phyloP scores from a whole-genome alignment of 1,140 invertebrate species.

The Lordiphosa mommai region DNA sequence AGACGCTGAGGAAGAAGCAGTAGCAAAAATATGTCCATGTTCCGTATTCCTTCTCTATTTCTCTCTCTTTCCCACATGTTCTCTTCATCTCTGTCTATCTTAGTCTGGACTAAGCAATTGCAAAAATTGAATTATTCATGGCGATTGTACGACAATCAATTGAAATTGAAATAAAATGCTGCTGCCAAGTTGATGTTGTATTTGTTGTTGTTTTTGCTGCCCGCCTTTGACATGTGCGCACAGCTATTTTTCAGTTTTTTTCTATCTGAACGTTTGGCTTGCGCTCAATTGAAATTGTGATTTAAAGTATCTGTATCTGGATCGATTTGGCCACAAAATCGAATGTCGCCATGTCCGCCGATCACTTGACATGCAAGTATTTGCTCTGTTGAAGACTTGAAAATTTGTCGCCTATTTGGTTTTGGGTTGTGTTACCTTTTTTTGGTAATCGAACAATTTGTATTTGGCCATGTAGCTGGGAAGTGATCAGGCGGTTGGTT shows the following conservation, averaged over 20 bases:
- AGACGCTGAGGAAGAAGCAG: slow-evolving; percentile 17
- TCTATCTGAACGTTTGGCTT: slow-evolving; percentile 28
- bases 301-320: slow-evolving; percentile 75
- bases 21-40: slow-evolving; percentile 49
- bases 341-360: slow-evolving; percentile 58
- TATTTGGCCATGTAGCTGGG: slow-evolving; percentile 55
- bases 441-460: slow-evolving; percentile 58
- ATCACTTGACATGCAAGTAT: slow-evolving; percentile 43
- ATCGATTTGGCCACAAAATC: slow-evolving; percentile 65
- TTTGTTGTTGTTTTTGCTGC: slow-evolving; percentile 41
- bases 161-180: slow-evolving; percentile 77
- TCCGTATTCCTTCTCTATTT: slow-evolving; percentile 28
- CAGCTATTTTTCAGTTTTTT: slow-evolving; percentile 55
- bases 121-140: slow-evolving; percentile 75
- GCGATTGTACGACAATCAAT: slow-evolving; percentile 77
- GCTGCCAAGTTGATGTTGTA: slow-evolving; percentile 50
- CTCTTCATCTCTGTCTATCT: slow-evolving; percentile 39
- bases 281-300: slow-evolving; percentile 67
- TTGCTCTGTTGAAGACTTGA: slow-evolving; percentile 9
- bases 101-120: slow-evolving; percentile 62
- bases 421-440: slow-evolving; percentile 26
- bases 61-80: slow-evolving; percentile 11
- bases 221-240: slow-evolving; percentile 72
- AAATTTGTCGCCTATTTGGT: slow-evolving; percentile 72
- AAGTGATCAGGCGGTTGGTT: background rate